Evolutionary conservation across 2,113 vertebrate species (phyloP).

Genomic region (Lanius ludovicianus): DNA sequence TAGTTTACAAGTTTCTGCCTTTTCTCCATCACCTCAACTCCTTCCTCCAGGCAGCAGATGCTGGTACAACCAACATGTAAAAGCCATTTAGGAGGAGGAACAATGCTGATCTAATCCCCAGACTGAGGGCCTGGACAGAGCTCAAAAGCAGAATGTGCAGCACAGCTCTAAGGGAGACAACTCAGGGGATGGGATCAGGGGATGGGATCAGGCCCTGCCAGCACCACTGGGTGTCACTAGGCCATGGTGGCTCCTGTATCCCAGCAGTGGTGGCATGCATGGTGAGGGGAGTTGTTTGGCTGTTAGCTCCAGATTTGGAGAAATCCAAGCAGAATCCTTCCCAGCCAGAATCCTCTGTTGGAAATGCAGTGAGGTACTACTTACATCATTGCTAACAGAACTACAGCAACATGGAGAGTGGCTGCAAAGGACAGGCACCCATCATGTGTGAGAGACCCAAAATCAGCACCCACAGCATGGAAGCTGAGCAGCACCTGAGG

Average conservation of each 20-base stretch:
- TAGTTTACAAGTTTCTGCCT: not conserved
- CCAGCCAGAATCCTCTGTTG: rapidly evolving
- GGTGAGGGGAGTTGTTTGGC: not conserved
- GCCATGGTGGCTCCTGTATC: not conserved
- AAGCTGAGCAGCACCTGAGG: not conserved
- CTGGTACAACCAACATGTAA: not conserved
- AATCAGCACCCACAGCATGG: not conserved
- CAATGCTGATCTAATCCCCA: slow-evolving; percentile 52
- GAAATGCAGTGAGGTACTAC: not conserved
- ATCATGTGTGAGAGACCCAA: not conserved
- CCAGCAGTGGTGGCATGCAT: rapidly evolving
- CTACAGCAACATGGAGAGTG: rapidly evolving
- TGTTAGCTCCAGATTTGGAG: not conserved
- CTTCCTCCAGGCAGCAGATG: not conserved
- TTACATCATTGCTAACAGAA: not conserved
- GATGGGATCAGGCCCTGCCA: not conserved
- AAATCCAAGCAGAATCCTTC: not conserved
- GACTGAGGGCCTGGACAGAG: not conserved
- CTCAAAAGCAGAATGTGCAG: not conserved
- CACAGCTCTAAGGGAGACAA: not conserved
- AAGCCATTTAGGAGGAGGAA: slow-evolving; percentile 30
- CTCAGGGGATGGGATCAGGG: not conserved
- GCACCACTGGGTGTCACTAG: rapidly evolving
- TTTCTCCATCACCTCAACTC: not conserved
- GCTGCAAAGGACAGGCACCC: not conserved